phyloP scores from a whole-genome alignment of 1,140 invertebrate species.

The Lysiphlebus fabarum region DNA sequence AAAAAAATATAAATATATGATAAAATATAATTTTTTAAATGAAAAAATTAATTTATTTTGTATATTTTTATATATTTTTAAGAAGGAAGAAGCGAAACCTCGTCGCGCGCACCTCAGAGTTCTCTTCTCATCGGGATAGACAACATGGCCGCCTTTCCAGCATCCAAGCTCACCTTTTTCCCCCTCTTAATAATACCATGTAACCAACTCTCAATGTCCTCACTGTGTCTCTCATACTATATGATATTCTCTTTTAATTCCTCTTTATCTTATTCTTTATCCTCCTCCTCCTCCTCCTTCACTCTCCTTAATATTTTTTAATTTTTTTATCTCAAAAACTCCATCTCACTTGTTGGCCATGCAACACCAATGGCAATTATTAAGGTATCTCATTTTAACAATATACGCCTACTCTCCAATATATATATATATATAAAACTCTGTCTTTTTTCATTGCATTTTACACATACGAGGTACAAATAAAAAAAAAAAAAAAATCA shows the following conservation, averaged over 20 bases:
- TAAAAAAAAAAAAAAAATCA: too few relatives aligned
- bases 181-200: too few relatives aligned
- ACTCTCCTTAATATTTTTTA: not conserved
- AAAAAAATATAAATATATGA: constrained; percentile 15
- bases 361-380: constrained; percentile 22
- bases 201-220: not conserved
- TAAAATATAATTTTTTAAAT: constrained; percentile 26
- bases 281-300: constrained; percentile 11
- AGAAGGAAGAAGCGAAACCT: constrained; percentile 47
- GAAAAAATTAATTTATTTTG: constrained; percentile 21
- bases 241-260: not conserved
- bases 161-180: constrained; percentile 44
- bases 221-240: not conserved
- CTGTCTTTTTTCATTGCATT: constrained; percentile 18
- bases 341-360: constrained; percentile 7
- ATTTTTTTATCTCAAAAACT: not conserved
- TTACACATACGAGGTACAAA: too few relatives aligned
- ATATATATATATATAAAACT: too few relatives aligned
- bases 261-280: not conserved
- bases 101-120: constrained; percentile 49
- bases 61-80: constrained; percentile 32
- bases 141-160: constrained; percentile 55
- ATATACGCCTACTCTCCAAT: constrained; percentile 14
- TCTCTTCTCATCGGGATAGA: constrained; percentile 52
- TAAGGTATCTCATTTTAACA: constrained; percentile 22